Evolutionary conservation across 2,113 vertebrate genomes (phyloP), one percentile per base, ranked within the genome.

Genomic region (Cephalophus harveyi): DNA sequence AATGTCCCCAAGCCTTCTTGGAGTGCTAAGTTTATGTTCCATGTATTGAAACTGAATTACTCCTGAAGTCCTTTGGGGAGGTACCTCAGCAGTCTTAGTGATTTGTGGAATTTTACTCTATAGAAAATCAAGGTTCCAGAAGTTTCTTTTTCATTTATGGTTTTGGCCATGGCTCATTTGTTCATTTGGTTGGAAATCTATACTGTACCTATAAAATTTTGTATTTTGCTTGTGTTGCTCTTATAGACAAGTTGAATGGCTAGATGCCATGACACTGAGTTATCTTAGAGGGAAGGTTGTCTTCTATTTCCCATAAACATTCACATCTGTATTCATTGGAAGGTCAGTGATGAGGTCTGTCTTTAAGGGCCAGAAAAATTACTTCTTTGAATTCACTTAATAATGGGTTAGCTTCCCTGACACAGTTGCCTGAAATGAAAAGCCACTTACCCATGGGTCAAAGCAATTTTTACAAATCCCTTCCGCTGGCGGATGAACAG

Each of bases 391-490:
- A 59, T 36, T 93, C 67, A 62, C 9, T 59, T 19, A 94, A 57
- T 59, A 60, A 83, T 15, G 11, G 43, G 13, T 93, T 71, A n/a
- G 62, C 43, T 84, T 71, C 82, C 33, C 62, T 67, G 60, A 84
- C 21, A n/a, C 87, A 74, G 25, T 25, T n/a, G 78, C 43, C 46
- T 64, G 55, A 71, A 92, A 81, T 40, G 50, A 67, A 79, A 30
- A 89, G 91, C 88, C 40, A 98, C 98, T 78, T 98, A 99, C 99
- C 99, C 99, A 12, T 98, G 98, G 90, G 98, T 99, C 96, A 99
- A 95, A 76, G 99, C 99, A 78, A 99, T 94, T 98, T 99, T 99
- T 97, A 99, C 97, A 95, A 99, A 99, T 46, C 99, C 99, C 81
- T 99, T 99, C 95, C 98, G 98, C 48, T 98, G 98, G 86, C 97